Evolutionary conservation across 1,140 invertebrate genomes (phyloP).

Genomic region (Cheumatopsyche charites): DNA sequence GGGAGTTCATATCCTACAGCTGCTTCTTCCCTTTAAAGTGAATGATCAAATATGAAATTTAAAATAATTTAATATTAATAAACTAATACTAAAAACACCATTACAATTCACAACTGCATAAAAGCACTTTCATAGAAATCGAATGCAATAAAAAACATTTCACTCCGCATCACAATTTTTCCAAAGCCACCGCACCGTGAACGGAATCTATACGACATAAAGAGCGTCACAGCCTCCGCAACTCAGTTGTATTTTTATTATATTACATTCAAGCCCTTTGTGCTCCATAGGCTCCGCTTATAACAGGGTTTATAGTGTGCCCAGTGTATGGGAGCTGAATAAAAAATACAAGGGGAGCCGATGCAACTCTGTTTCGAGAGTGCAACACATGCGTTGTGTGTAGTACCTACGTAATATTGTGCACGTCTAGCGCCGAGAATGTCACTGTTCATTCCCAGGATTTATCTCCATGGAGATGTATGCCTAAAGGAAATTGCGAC

Average conservation of each 20-base stretch:
- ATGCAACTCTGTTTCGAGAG: not conserved
- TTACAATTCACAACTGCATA: too few species aligned
- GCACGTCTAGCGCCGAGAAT: slow-evolving; percentile 18
- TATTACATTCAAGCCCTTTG: slow-evolving; percentile 19
- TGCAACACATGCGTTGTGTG: not conserved
- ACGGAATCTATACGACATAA: not conserved
- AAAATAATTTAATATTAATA: too few species aligned
- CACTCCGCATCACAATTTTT: too few species aligned
- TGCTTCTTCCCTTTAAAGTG: too few species aligned
- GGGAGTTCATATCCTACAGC: too few species aligned
- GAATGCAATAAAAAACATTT: too few species aligned
- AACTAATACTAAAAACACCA: too few species aligned
- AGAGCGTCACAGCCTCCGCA: not conserved
- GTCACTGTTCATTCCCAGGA: slow-evolving; percentile 40
- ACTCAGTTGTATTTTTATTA: slow-evolving; percentile 25
- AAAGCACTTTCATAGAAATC: too few species aligned
- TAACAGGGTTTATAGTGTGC: slow-evolving; percentile 30
- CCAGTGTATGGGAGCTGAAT: slow-evolving; percentile 30
- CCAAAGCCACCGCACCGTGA: not conserved
- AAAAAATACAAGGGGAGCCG: slow-evolving; percentile 15
- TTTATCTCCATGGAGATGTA: slow-evolving; percentile 43
- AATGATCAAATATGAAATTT: too few species aligned
- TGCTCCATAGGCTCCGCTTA: slow-evolving; percentile 21
- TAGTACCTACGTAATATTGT: not conserved
- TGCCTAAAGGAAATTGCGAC: slow-evolving; percentile 45